phyloP scores from a whole-genome alignment of 2,888 invertebrate species.

The Luperina testacea region DNA sequence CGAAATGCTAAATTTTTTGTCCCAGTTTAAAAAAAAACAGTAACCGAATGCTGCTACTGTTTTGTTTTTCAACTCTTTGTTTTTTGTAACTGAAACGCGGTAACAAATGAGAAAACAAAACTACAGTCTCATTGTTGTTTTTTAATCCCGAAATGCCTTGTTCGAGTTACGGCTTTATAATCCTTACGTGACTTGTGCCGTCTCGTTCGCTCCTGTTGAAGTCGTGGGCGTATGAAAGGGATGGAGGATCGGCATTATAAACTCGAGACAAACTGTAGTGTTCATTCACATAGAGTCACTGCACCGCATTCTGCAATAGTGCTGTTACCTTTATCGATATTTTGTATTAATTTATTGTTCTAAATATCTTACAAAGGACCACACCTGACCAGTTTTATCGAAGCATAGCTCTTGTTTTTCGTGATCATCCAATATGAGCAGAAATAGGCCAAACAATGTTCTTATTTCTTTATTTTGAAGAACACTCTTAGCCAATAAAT shows the following conservation, averaged over 20 bases:
- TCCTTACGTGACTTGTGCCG: conserved; percentile 75
- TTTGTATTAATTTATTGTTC: conserved; percentile 27
- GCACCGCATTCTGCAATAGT: conserved; percentile 87
- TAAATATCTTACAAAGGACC: not conserved
- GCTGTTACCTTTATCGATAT: conserved; percentile 70
- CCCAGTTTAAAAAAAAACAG: conserved; percentile 11
- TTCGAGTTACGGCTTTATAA: conserved; percentile 84
- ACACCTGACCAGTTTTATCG: too few species aligned
- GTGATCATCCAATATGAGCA: too few species aligned
- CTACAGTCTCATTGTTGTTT: conserved; percentile 69
- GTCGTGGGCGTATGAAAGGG: conserved; percentile 58
- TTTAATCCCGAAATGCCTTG: conserved; percentile 72
- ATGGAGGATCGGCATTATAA: conserved; percentile 68
- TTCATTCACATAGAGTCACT: conserved; percentile 87
- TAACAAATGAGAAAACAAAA: conserved; percentile 64
- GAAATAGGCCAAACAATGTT: too few species aligned
- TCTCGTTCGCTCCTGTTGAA: conserved; percentile 65
- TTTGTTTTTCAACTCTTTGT: conserved; percentile 23
- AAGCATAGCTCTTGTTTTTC: too few species aligned
- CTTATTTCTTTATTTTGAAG: too few species aligned
- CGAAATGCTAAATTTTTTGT: not conserved
- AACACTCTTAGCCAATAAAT: too few species aligned
- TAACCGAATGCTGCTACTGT: conserved; percentile 49
- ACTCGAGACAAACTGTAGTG: conserved; percentile 77
- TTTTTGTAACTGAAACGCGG: conserved; percentile 42